Evolutionary conservation across 1,140 invertebrate genomes (phyloP), one percentile per base, ranked within the genome.

Genomic region (Drosophila nigromelanica): DNA sequence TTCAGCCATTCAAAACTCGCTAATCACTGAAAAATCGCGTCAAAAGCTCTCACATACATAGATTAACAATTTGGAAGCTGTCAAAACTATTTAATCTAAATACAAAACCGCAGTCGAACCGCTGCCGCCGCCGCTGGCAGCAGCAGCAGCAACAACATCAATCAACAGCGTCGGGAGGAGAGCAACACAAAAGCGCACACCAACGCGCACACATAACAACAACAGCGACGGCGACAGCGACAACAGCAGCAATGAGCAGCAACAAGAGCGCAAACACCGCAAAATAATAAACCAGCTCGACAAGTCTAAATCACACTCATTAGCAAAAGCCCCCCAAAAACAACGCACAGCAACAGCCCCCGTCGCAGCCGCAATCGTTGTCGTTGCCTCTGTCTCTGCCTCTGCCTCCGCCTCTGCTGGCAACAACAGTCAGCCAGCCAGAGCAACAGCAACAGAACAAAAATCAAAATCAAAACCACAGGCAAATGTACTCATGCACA

Each of bases 231-330:
- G 50, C 59, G 37, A 63, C 56, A 61, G 33, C 66, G 48, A 42
- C 54, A 73, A 14, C 60, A 14, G 15, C 61, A 73, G 27, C 54
- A 54, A 61, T 43, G 59, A 76, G 55, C 61, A 68, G 63, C 75
- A 85, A 85, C 73, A 87, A 83, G 76, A 87, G 78, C 83, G 83
- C 79, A 89, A 87, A 87, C 83, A 87, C 76, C 83, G 83, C 83
- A 89, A 87, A 87, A 89, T 89, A 87, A 87, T 89, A 87, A 87
- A 87, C 83, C 83, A 82, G 83, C 83, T 87, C 83, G 83, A 87
- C 83, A 87, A 87, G 83, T 87, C 83, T 79, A 87, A 87, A 87
- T 87, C 83, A 87, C 83, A 89, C 83, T 87, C 82, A 89, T 87
- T 87, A 87, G 82, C 82, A 87, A 89, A 89, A 87, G 78, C 81